phyloP scores from a whole-genome alignment of 2,113 vertebrate species.

The Ivindomyrus marchei region DNA sequence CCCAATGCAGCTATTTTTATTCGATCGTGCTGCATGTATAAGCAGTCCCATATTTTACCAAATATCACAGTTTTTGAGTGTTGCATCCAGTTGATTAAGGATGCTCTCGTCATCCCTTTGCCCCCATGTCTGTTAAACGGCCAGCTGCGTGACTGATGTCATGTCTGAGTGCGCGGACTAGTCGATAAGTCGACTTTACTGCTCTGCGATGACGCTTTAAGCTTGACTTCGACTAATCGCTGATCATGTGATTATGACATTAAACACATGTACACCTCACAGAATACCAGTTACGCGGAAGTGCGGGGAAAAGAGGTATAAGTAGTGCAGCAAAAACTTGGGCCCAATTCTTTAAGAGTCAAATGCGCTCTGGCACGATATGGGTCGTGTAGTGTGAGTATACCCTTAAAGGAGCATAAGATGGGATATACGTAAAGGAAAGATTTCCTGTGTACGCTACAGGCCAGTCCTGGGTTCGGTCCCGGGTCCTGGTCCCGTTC shows the following conservation, averaged over 20 bases:
- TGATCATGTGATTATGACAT: no score
- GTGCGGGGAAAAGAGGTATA: neutral
- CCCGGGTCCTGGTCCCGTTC: no score
- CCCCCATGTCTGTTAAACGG: neutral
- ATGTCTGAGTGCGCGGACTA: neutral
- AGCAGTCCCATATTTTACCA: neutral
- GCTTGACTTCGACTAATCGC: no score
- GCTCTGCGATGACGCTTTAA: no score
- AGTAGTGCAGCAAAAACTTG: neutral
- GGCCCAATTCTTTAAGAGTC: neutral
- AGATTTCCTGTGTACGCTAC: no score
- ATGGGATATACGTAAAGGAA: no score
- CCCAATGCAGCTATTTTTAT: neutral
- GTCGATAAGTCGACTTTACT: neutral
- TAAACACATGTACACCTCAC: neutral
- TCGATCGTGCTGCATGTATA: neutral
- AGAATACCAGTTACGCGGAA: neutral
- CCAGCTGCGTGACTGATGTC: neutral
- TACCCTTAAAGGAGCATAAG: no score
- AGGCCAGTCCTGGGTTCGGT: no score
- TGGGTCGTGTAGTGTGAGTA: neutral
- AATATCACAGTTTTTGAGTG: neutral
- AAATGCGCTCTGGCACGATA: neutral
- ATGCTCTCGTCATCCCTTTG: neutral
- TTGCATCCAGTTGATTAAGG: neutral